Evolutionary conservation across 2,113 vertebrate genomes (phyloP).

Genomic region (Phalacrocorax carbo): DNA sequence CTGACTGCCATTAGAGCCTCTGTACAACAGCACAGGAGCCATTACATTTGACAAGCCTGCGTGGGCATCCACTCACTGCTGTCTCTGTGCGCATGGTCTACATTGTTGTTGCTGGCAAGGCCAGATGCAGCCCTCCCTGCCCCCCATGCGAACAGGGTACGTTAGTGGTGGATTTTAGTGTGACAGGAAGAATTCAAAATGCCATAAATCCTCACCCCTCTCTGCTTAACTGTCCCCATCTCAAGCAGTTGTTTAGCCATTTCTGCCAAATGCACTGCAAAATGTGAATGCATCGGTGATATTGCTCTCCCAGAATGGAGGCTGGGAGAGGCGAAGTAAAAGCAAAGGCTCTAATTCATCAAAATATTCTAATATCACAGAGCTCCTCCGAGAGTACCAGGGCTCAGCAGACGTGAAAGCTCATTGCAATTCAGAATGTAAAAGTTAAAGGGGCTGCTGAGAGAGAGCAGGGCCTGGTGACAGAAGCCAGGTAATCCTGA

Average conservation of each 20-base stretch:
- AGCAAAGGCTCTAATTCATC: constrained; percentile 21
- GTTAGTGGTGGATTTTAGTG: not conserved
- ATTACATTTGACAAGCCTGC: not conserved
- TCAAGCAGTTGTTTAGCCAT: not conserved
- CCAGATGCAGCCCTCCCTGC: not conserved
- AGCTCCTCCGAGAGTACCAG: not conserved
- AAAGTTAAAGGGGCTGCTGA: not conserved
- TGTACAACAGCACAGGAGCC: not conserved
- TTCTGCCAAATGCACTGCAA: not conserved
- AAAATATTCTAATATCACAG: constrained; percentile 30
- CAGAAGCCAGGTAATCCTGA: not conserved
- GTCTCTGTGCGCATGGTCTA: not conserved
- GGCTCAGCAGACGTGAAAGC: not conserved
- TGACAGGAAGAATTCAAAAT: not conserved
- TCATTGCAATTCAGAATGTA: not conserved
- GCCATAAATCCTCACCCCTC: not conserved
- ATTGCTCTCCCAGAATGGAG: not conserved
- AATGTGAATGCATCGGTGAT: not conserved
- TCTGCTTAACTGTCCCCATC: not conserved
- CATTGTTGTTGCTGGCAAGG: not conserved
- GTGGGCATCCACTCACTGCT: not conserved
- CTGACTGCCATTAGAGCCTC: not conserved
- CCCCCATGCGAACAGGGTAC: fast-evolving
- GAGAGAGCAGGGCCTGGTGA: not conserved
- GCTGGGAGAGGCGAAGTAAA: not conserved